Conservation (phyloP, 2,113 vertebrate genomes). For the Cyprinodon tularosa region DNA sequence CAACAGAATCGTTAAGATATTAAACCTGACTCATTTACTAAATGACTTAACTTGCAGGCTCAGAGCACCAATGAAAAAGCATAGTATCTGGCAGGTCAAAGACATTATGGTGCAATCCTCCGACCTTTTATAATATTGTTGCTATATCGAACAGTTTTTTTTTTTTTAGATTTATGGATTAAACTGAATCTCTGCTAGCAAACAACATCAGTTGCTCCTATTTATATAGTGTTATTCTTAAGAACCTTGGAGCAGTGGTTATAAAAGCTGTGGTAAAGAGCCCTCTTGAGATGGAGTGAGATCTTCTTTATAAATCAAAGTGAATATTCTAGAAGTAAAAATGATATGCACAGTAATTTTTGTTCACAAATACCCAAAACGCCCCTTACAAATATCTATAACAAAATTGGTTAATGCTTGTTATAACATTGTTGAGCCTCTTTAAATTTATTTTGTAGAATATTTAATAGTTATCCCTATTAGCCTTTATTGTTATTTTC, state of each 20-base stretch:
- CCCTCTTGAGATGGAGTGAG: neutral
- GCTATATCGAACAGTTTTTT: neutral
- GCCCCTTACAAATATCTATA: neutral
- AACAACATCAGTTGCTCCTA: neutral
- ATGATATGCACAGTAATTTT: neutral
- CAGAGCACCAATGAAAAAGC: neutral
- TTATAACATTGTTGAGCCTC: too few relatives aligned
- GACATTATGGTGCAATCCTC: neutral
- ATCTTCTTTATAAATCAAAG: neutral
- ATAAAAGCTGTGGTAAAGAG: neutral
- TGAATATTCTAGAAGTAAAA: neutral
- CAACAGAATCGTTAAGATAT: neutral
- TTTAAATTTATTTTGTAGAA: too few relatives aligned
- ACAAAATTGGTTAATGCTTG: neutral
- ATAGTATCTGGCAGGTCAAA: neutral
- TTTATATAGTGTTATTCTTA: neutral
- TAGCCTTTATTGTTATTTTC: too few relatives aligned
- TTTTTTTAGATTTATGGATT: neutral
- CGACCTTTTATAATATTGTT: neutral
- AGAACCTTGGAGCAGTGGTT: neutral
- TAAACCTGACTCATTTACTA: neutral
- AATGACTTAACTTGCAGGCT: neutral
- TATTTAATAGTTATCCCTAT: too few relatives aligned
- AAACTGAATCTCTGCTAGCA: neutral
- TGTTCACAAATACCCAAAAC: neutral